These are phyloP conservation scores for Cartodere bifasciata DNA, from an alignment of 2,888 invertebrate species.

Conservation along the genomic window DNA sequence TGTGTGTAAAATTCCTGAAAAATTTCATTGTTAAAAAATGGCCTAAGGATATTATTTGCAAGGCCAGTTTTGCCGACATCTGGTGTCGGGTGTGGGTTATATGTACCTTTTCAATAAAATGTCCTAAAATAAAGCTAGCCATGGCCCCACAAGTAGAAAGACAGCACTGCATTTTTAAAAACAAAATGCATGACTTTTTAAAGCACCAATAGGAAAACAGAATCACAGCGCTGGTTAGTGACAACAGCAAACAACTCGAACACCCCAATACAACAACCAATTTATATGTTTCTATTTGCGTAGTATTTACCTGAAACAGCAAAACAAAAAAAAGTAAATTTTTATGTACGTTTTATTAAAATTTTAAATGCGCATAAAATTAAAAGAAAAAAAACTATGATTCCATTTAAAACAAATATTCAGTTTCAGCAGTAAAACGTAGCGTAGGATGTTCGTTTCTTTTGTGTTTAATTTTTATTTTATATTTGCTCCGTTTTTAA, in stretches of 20 bases:
- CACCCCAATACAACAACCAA: conserved; percentile 39
- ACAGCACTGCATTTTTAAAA: conserved; percentile 57
- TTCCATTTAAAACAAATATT: too few relatives aligned
- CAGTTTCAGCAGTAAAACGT: too few relatives aligned
- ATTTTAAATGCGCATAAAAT: too few relatives aligned
- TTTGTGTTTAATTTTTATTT: too few relatives aligned
- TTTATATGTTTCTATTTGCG: not conserved
- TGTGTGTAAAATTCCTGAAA: conserved; percentile 46
- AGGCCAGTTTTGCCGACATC: not conserved
- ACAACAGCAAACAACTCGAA: conserved; percentile 39
- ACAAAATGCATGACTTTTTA: conserved; percentile 44
- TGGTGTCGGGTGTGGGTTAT: not conserved
- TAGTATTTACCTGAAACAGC: too few relatives aligned
- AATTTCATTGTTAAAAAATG: too few relatives aligned
- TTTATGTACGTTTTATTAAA: too few relatives aligned
- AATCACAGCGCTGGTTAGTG: conserved; percentile 36
- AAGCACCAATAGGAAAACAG: conserved; percentile 39
- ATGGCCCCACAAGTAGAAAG: conserved; percentile 58
- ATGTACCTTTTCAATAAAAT: not conserved
- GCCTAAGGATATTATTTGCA: not conserved
- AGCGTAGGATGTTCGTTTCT: too few relatives aligned
- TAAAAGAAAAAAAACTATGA: too few relatives aligned
- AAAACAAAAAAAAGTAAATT: too few relatives aligned
- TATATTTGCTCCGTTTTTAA: too few relatives aligned
- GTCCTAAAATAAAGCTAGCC: conserved; percentile 41